These are phyloP conservation scores for Alfaro cultratus DNA, from an alignment of 2,797 vertebrate species.

Conservation along the genomic window DNA sequence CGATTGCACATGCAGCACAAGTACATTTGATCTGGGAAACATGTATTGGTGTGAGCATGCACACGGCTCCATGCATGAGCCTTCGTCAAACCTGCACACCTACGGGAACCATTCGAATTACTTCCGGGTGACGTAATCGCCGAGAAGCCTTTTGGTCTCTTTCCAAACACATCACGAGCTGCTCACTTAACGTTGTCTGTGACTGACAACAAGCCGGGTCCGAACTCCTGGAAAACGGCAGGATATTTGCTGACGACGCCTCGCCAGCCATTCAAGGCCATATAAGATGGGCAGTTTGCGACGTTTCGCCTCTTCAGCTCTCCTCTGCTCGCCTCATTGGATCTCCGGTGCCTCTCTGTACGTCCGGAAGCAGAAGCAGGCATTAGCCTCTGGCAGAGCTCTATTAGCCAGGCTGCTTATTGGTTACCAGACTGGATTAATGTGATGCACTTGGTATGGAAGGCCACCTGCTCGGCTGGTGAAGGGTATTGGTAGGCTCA, in stretches of 20 bases:
- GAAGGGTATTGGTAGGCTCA: constrained; percentile 65
- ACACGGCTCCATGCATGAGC: neutral
- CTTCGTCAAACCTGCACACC: constrained; percentile 18
- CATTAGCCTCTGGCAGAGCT: constrained; percentile 67
- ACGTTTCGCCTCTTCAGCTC: constrained; percentile 56
- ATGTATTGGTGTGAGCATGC: neutral
- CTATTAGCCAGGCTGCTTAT: constrained; percentile 73
- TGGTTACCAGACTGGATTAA: constrained; percentile 76
- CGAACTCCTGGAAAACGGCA: constrained; percentile 53
- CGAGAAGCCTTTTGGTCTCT: constrained; percentile 38
- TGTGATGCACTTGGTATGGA: constrained; percentile 72
- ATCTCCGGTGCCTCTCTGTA: constrained; percentile 15
- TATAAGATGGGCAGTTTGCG: constrained; percentile 57
- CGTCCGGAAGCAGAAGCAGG: constrained; percentile 52
- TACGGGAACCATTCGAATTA: constrained; percentile 35
- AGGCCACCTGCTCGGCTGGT: constrained; percentile 69
- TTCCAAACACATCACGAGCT: constrained; percentile 52
- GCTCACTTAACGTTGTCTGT: constrained; percentile 49
- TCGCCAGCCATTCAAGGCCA: constrained; percentile 43
- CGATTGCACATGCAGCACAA: neutral
- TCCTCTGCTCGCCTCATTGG: constrained; percentile 18
- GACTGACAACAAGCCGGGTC: constrained; percentile 57
- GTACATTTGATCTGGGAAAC: neutral
- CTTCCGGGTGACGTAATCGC: constrained; percentile 25
- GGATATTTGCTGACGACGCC: constrained; percentile 68